Base-by-base conservation (phyloP, 2,888 invertebrate genomes). In the Acanthosoma haemorrhoidale region DNA sequence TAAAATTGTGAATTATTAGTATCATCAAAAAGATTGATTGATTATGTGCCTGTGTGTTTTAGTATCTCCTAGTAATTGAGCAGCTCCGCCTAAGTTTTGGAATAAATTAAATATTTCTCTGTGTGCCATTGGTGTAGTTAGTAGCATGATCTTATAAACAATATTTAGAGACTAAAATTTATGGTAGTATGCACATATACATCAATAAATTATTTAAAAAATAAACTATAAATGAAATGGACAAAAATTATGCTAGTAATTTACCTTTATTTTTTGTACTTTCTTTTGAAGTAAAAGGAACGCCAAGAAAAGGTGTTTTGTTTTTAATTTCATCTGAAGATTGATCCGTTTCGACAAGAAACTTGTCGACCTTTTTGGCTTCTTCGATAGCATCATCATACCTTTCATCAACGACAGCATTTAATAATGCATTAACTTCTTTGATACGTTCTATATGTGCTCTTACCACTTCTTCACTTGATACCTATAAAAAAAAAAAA, bases 231-330 rank as follows among this genome's bases (percentile, higher is more conserved):
- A 13, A 5, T 15, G 6, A 3, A n/a, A 16, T 1, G 15, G 11
- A 2, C 11, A 32, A n/a, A n/a, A n/a, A n/a, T n/a, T n/a, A n/a
- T n/a, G 15, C 9, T n/a, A 21, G 18, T 34, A 43, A 41, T 34
- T 60, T 82, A 78, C 93, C 94, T 77, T 85, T 82, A 0, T 90
- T 89, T 6, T 87, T 85, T 71, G 93, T 91, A 68, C 91, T 90
- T 79, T 96, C 96, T 80, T 97, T 97, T 0, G 91, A 87, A 5
- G 95, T 92, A 79, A 96, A 93, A 0, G 97, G 96, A 5, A 97
- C 89, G 6, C 96, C 94, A 68, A 96, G 82, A 77, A 95, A 91
- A 3, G 94, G 94, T 80, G 87, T 89, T 1, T 72, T 58, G 34
- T 67, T 51, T 63, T 83, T 81, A 72, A 90, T 86, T 75, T 89